Evolutionary conservation across 2,888 invertebrate genomes (phyloP), one percentile per base, ranked within the genome.

Genomic region (Eristalinus sepulchralis): DNA sequence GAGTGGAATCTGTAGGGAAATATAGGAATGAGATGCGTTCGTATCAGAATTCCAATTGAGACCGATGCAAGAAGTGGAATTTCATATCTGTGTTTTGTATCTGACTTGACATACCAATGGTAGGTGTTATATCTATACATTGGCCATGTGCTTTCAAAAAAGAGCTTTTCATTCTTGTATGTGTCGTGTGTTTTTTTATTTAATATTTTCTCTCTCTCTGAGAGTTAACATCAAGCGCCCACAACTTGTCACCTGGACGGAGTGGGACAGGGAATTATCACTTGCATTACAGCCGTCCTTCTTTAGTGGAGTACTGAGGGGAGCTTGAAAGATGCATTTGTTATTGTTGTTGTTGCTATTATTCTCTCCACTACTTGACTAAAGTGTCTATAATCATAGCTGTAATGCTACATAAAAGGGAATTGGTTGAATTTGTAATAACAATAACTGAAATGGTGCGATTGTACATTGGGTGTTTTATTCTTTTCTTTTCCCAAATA

Each of bases 371-470:
- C 53, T 31, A 71, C 78, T 86, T 64, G 62, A 70, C 57, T 78
- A 17, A 82, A 86, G 86, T 86, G 78, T 83, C 86, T 79, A 86
- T 86, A 86, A 86, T 79, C 82, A 83, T 86, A 86, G 86, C 82
- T 75, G 82, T 86, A 75, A 82, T 83, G 83, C 59, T 78, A 36
- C 71, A 86, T 79, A 82, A 86, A 82, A 77, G 70, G 70, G 71
- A 86, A 86, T 86, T 86, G 86, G 86, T 86, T 86, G 71, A 78
- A 86, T 82, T 85, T 86, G 78, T 86, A 78, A 86, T 86, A 86
- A 86, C 82, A 86, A 86, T 86, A 86, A 86, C 83, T 75, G 83
- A 78, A 86, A 86, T 82, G 82, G 85, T 86, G 83, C 78, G 64
- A 86, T 86, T 86, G 83, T 83, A 73, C 68, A 79, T 76, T 82